Evolutionary conservation across 2,113 vertebrate species (phyloP).

Genomic region (Toxotes jaculatrix): DNA sequence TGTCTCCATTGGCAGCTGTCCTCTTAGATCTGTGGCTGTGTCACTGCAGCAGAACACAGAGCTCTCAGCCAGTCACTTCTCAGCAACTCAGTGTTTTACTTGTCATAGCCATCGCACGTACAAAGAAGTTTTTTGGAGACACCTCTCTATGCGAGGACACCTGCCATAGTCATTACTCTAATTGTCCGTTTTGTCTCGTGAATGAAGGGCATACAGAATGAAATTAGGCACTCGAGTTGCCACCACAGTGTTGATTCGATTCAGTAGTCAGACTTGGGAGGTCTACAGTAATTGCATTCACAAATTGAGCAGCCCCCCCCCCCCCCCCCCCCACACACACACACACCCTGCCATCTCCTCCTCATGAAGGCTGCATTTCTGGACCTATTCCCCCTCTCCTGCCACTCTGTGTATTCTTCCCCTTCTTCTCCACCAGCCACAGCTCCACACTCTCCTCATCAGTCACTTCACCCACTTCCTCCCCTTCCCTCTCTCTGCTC

Average conservation of each 20-base stretch:
- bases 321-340: not conserved
- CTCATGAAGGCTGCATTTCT: constrained; percentile 58
- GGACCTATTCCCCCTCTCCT: constrained; percentile 33
- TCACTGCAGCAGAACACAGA: constrained; percentile 21
- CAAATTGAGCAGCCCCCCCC: constrained; percentile 48
- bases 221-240: constrained; percentile 69
- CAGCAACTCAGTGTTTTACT: constrained; percentile 5
- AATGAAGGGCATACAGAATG: constrained; percentile 65
- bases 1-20: constrained; percentile 59
- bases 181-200: constrained; percentile 59
- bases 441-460: constrained; percentile 69
- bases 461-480: constrained; percentile 73
- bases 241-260: constrained; percentile 69
- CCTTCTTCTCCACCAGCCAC: constrained; percentile 53
- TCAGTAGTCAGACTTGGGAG: constrained; percentile 66
- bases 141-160: constrained; percentile 59
- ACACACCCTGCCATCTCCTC: constrained; percentile 26
- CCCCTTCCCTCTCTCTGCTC: constrained; percentile 59
- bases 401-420: constrained; percentile 59
- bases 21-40: constrained; percentile 37
- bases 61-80: constrained; percentile 12
- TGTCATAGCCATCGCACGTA: constrained; percentile 7
- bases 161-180: constrained; percentile 63
- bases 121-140: constrained; percentile 36
- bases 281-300: constrained; percentile 75